These are phyloP conservation scores for Myrmophylax atrothorax DNA, from an alignment of 2,113 vertebrate genomes.

Conservation along the genomic window DNA sequence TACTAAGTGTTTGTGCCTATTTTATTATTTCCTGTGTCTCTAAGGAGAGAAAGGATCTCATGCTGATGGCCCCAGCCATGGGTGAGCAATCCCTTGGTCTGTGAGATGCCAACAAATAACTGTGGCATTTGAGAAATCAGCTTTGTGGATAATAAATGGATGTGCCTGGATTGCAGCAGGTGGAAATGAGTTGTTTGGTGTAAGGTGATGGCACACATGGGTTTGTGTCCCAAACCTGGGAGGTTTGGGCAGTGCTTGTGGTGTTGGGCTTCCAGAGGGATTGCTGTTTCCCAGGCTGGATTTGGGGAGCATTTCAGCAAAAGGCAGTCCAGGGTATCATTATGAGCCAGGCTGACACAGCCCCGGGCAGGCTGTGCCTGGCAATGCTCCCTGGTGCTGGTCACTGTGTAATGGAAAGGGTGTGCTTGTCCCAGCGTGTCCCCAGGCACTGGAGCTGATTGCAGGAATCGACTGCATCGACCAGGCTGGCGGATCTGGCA, in stretches of 20 bases:
- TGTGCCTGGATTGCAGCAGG: not conserved
- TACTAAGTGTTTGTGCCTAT: not conserved
- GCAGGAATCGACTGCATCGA: conserved; percentile 47
- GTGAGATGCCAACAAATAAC: not conserved
- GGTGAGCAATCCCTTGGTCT: not conserved
- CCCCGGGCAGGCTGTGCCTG: not conserved
- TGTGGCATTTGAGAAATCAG: not conserved
- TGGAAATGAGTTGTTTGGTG: not conserved
- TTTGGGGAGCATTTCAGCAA: not conserved
- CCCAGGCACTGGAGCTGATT: not conserved
- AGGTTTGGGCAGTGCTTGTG: not conserved
- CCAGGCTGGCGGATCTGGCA: not conserved
- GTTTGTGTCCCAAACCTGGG: not conserved
- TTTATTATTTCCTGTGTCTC: not conserved
- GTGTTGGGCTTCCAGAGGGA: not conserved
- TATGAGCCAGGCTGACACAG: not conserved
- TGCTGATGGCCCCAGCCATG: rapidly evolving
- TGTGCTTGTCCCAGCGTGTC: not conserved
- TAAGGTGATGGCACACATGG: not conserved
- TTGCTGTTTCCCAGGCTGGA: not conserved
- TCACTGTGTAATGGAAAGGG: conserved; percentile 46
- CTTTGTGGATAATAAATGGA: not conserved
- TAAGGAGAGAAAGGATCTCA: not conserved
- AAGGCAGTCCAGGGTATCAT: not conserved
- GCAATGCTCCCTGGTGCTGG: not conserved